phyloP scores from a whole-genome alignment of 2,797 vertebrate genomes.

The Pseudomugil tenellus region DNA sequence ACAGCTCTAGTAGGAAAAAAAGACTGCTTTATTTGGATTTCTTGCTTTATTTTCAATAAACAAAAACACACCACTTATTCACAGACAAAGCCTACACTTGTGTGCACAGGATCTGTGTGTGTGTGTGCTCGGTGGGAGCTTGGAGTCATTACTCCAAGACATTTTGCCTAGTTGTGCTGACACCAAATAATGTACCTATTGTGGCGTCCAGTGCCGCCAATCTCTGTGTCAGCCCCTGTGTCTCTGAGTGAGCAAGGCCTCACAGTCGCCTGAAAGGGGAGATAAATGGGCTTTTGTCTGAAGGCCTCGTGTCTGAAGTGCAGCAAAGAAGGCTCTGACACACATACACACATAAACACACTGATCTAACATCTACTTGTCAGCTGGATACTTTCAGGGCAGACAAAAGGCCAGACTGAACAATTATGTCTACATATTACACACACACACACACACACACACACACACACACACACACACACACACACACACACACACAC shows the following conservation, averaged over 20 bases:
- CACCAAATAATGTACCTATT: slow-evolving; percentile 71
- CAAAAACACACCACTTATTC: slow-evolving; percentile 2
- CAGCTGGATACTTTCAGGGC: slow-evolving; percentile 15
- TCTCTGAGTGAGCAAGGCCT: slow-evolving; percentile 59
- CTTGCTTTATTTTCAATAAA: slow-evolving; percentile 7
- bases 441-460: too few relatives aligned
- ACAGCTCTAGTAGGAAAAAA: slow-evolving; percentile 4
- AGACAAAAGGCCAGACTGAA: slow-evolving; percentile 42
- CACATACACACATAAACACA: slow-evolving; percentile 28
- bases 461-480: slow-evolving; percentile 29
- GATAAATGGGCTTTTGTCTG: slow-evolving; percentile 73
- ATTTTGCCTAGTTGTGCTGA: slow-evolving; percentile 34
- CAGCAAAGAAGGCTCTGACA: slow-evolving; percentile 51
- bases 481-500: not conserved
- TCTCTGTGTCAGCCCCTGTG: slow-evolving; percentile 64
- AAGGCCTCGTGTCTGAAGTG: slow-evolving; percentile 66
- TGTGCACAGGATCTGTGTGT: not conserved
- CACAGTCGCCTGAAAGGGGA: slow-evolving; percentile 39
- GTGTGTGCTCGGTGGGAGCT: slow-evolving; percentile 20
- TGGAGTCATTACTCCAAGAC: slow-evolving; percentile 30
- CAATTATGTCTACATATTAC: slow-evolving; percentile 35
- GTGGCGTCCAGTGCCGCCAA: slow-evolving; percentile 52
- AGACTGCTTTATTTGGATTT: not conserved
- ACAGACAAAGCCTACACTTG: slow-evolving; percentile 1
- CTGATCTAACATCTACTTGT: slow-evolving; percentile 35